A percentile compares a stretch with the other conserved stretches of the same genome.
Conservation (phyloP, 1,140 invertebrate genomes). For the Ceratosolen solmsi region DNA sequence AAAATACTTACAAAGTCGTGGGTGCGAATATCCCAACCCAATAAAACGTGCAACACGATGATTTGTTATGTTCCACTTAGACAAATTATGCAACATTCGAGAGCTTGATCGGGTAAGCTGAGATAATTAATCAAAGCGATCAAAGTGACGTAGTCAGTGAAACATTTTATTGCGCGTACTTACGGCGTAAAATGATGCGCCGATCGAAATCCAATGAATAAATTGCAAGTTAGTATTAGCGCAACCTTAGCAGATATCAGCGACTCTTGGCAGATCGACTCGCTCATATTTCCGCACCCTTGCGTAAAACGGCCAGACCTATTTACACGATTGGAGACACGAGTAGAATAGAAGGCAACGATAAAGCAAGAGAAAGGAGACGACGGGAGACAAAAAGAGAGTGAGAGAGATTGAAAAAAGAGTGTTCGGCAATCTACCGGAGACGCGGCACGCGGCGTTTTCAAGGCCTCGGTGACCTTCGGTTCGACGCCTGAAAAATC, state of each 20-base stretch:
- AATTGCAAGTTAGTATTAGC: neutral
- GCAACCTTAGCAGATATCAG: neutral
- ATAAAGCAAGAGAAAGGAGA: neutral
- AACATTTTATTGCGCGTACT: neutral
- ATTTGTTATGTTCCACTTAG: too few relatives aligned
- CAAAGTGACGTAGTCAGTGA: neutral
- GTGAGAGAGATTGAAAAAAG: neutral
- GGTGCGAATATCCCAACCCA: too few relatives aligned
- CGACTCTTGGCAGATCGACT: neutral
- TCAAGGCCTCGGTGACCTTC: slow-evolving; percentile 56
- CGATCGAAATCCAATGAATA: slow-evolving; percentile 5
- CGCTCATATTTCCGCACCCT: slow-evolving; percentile 22
- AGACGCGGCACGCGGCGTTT: slow-evolving; percentile 42
- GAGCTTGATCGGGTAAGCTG: neutral
- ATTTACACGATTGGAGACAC: slow-evolving; percentile 29
- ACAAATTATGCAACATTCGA: neutral
- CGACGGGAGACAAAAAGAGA: neutral
- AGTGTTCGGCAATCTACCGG: neutral
- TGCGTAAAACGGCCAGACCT: slow-evolving; percentile 22
- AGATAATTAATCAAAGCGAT: neutral
- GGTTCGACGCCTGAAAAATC: slow-evolving; percentile 51
- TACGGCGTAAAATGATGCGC: neutral
- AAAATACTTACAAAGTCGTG: too few relatives aligned
- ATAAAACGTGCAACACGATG: too few relatives aligned
- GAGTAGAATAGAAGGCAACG: neutral